These are phyloP conservation scores for Whitmania pigra DNA, from an alignment of 1,140 invertebrate species.

Conservation along the genomic window DNA sequence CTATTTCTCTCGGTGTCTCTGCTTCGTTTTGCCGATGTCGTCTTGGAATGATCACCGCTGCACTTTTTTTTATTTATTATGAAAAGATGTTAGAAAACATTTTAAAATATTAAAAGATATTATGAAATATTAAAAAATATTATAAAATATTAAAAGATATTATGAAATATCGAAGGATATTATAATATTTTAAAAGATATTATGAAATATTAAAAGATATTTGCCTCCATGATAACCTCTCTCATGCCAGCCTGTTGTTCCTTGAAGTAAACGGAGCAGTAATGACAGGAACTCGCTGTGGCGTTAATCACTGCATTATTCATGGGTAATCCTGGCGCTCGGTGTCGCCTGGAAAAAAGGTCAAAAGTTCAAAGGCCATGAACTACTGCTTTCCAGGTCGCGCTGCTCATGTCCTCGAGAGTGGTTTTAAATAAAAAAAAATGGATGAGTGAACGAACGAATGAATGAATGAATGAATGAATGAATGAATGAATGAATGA, in stretches of 20 bases:
- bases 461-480: not conserved
- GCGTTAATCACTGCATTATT: conserved; percentile 8
- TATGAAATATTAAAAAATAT: not conserved
- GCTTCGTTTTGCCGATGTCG: not conserved
- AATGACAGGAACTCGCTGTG: conserved; percentile 5
- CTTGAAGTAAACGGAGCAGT: not conserved
- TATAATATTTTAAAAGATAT: not conserved
- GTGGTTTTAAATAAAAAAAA: conserved; percentile 3
- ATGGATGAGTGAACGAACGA: not conserved
- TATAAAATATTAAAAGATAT: not conserved
- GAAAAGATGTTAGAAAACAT: not conserved
- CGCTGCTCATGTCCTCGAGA: not conserved
- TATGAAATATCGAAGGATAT: not conserved
- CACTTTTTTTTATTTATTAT: too few relatives aligned
- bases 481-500: not conserved
- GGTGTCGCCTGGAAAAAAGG: not conserved
- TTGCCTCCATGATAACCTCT: not conserved
- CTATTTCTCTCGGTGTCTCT: not conserved
- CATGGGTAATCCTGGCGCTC: conserved; percentile 6
- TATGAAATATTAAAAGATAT: not conserved
- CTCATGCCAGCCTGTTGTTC: not conserved
- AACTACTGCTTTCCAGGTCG: not conserved
- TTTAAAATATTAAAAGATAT: not conserved
- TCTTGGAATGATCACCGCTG: not conserved
- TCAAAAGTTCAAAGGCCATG: conserved; percentile 6